Evolutionary conservation across 2,797 vertebrate genomes (phyloP).

Genomic region (Ptychobarbus kaznakovi): DNA sequence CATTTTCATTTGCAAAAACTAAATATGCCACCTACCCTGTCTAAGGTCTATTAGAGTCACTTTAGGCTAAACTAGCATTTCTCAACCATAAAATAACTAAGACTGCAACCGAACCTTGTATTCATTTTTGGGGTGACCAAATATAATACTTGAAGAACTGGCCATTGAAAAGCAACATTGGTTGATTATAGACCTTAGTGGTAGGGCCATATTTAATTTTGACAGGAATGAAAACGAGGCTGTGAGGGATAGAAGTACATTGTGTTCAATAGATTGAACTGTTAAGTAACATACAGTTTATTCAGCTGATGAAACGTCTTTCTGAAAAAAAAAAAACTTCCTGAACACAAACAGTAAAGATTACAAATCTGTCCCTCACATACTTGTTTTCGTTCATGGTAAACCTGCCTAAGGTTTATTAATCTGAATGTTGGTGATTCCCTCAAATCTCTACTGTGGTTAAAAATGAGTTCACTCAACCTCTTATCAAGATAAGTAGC

Average conservation of each 20-base stretch:
- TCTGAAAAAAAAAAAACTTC: neutral
- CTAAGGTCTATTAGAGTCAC: no score
- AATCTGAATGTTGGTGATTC: neutral
- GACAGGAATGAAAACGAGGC: neutral
- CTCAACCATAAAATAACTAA: neutral
- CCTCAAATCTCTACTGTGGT: neutral
- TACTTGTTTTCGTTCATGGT: neutral
- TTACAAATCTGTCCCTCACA: neutral
- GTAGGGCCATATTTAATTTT: neutral
- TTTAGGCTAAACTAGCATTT: neutral
- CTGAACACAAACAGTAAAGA: neutral
- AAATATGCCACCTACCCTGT: no score
- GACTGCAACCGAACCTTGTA: neutral
- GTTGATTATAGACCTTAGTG: neutral
- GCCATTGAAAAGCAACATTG: neutral
- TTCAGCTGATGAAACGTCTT: neutral
- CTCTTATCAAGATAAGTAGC: neutral
- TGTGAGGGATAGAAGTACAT: neutral
- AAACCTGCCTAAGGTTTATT: neutral
- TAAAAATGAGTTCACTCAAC: neutral
- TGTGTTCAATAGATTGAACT: neutral
- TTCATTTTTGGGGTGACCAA: neutral
- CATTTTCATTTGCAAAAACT: neutral
- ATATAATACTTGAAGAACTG: neutral
- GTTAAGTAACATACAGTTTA: neutral